These are phyloP conservation scores for Ophiothrix spiculata DNA, from an alignment of 35 echinoderm and acorn worm genomes.

Conservation along the genomic window DNA sequence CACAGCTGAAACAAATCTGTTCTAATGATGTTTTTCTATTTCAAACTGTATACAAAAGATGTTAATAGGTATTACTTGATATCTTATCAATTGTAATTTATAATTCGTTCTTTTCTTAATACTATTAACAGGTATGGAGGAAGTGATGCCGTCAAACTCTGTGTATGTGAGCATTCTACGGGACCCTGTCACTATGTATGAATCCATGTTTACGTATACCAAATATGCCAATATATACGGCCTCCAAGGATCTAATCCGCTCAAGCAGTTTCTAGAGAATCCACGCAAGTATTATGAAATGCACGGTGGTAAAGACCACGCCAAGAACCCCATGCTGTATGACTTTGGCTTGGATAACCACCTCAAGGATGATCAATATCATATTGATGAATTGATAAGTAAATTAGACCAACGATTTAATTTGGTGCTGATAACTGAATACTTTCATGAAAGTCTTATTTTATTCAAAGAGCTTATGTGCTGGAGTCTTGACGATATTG, in stretches of 20 bases:
- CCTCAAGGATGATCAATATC: neutral
- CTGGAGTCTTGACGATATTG: conserved; percentile 89
- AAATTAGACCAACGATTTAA: conserved; percentile 49
- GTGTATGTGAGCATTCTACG: conserved; percentile 69
- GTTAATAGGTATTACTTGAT: neutral
- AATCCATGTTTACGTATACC: conserved; percentile 64
- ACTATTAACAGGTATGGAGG: conserved; percentile 32
- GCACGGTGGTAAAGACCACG: conserved; percentile 4
- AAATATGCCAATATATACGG: conserved; percentile 4
- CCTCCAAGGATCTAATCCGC: conserved; percentile 1
- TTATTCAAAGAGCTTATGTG: conserved; percentile 77
- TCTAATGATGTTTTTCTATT: no score
- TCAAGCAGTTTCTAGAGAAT: conserved; percentile 54
- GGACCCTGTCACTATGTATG: conserved; percentile 70
- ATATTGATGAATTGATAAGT: conserved; percentile 37
- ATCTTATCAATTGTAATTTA: neutral
- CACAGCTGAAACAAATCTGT: no score
- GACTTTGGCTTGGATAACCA: conserved; percentile 55
- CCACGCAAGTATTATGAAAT: conserved; percentile 21
- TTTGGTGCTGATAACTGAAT: conserved; percentile 86
- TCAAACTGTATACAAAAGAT: no score
- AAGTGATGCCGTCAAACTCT: conserved; percentile 59
- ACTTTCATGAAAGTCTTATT: conserved; percentile 88
- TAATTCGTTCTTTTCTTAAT: neutral
- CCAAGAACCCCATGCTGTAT: conserved; percentile 73